A percentile compares a stretch with the other conserved stretches of the same genome.
phyloP scores from a whole-genome alignment of 1,140 invertebrate genomes.

The Sitodiplosis mosellana region DNA sequence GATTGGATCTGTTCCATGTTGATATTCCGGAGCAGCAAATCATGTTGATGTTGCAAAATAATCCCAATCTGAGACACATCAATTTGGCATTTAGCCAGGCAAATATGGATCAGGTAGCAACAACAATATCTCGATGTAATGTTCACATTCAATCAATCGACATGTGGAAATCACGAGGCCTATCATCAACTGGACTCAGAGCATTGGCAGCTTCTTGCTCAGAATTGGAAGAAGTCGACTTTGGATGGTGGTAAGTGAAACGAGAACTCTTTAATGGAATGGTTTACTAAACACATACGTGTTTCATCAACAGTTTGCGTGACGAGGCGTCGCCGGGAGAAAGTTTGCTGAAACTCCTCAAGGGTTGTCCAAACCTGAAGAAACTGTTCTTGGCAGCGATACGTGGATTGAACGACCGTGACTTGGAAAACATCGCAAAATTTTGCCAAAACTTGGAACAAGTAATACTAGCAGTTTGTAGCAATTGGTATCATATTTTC shows the following conservation, averaged over 20 bases:
- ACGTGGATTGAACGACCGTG: conserved; percentile 55
- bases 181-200: conserved; percentile 49
- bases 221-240: conserved; percentile 61
- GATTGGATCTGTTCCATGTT: conserved; percentile 61
- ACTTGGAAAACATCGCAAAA: conserved; percentile 49
- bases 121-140: conserved; percentile 43
- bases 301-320: conserved; percentile 20
- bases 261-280: background rate
- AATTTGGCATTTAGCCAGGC: conserved; percentile 35
- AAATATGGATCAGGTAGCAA: conserved; percentile 50
- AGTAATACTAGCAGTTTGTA: no score
- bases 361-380: conserved; percentile 41
- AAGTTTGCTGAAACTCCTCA: conserved; percentile 29
- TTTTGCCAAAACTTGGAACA: conserved; percentile 47
- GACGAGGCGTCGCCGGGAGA: conserved; percentile 31
- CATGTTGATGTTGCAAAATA: conserved; percentile 41
- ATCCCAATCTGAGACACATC: conserved; percentile 47
- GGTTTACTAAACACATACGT: background rate
- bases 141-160: conserved; percentile 51
- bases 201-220: conserved; percentile 41
- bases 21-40: conserved; percentile 40
- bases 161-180: conserved; percentile 63
- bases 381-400: conserved; percentile 61
- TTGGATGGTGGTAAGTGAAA: conserved; percentile 69
- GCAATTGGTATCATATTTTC: no score